Conservation (phyloP, 2,888 invertebrate species). For the Ochropacha duplaris region DNA sequence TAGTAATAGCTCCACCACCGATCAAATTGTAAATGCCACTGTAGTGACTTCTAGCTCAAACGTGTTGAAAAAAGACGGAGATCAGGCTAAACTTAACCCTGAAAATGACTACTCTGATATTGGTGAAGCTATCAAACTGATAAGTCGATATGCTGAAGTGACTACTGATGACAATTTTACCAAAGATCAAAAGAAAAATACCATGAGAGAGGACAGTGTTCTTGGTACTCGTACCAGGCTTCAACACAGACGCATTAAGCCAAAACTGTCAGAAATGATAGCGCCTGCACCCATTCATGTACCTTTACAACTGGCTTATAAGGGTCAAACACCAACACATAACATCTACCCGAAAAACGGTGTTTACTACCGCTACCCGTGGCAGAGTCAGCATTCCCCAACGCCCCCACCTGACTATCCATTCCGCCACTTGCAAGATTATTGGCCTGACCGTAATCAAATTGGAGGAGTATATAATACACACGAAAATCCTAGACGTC, state of each 20-base stretch:
- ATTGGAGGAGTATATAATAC: slow-evolving; percentile 68
- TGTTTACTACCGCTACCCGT: slow-evolving; percentile 68
- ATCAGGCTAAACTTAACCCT: slow-evolving; percentile 68
- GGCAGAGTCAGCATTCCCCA: slow-evolving; percentile 65
- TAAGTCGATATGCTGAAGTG: slow-evolving; percentile 77
- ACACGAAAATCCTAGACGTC: slow-evolving; percentile 72
- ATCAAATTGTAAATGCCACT: slow-evolving; percentile 15
- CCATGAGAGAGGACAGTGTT: slow-evolving; percentile 61
- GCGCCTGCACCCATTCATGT: slow-evolving; percentile 28
- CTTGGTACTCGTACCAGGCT: slow-evolving; percentile 74
- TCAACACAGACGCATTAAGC: slow-evolving; percentile 70
- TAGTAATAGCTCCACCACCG: slow-evolving; percentile 20
- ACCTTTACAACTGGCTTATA: slow-evolving; percentile 28
- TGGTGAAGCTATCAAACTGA: slow-evolving; percentile 76
- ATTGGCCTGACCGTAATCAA: slow-evolving; percentile 70
- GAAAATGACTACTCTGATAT: slow-evolving; percentile 77
- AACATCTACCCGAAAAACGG: slow-evolving; percentile 48
- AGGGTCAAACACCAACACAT: slow-evolving; percentile 27
- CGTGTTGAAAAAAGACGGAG: slow-evolving; percentile 52
- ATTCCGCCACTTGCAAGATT: slow-evolving; percentile 73
- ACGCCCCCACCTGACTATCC: slow-evolving; percentile 71
- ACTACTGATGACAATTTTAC: slow-evolving; percentile 75
- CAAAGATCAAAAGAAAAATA: slow-evolving; percentile 63
- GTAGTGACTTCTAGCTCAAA: slow-evolving; percentile 22
- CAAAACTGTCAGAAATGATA: slow-evolving; percentile 47